These are phyloP conservation scores for Leptatherina wallacei DNA, from an alignment of 2,797 vertebrate genomes.

Conservation along the genomic window DNA sequence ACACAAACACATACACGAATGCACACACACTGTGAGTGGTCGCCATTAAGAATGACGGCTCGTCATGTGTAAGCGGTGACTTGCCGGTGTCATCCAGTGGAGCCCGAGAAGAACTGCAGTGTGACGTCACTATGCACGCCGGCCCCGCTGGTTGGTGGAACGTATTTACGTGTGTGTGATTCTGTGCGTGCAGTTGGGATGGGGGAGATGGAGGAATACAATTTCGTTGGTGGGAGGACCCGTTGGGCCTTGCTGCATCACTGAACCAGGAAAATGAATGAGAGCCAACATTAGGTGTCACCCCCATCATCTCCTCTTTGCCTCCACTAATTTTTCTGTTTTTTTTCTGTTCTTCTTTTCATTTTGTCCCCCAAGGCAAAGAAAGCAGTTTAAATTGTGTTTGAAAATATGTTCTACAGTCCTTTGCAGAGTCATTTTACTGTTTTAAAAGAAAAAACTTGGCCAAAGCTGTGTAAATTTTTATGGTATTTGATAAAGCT, in stretches of 20 bases:
- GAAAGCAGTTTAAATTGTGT: constrained; percentile 18
- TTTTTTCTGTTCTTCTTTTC: constrained; percentile 8
- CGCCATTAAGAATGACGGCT: constrained; percentile 74
- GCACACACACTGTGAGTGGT: constrained; percentile 63
- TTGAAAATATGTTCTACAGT: constrained; percentile 13
- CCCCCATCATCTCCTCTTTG: constrained; percentile 42
- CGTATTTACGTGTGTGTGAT: constrained; percentile 67
- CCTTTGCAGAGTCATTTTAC: constrained; percentile 18
- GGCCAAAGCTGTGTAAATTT: constrained; percentile 26
- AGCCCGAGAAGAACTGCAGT: constrained; percentile 77
- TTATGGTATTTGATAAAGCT: constrained; percentile 38
- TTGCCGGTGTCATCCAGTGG: constrained; percentile 80
- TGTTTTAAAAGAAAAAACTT: constrained; percentile 31
- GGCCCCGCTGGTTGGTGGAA: constrained; percentile 72
- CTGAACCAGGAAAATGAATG: constrained; percentile 74
- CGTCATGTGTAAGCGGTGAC: constrained; percentile 62
- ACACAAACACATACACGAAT: constrained; percentile 53
- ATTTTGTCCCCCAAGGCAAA: not conserved
- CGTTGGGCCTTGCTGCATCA: constrained; percentile 77
- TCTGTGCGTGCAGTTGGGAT: constrained; percentile 60
- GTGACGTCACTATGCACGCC: constrained; percentile 72
- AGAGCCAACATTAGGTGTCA: constrained; percentile 66
- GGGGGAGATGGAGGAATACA: constrained; percentile 67
- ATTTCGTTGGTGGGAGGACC: constrained; percentile 74
- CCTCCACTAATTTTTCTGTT: constrained; percentile 28